phyloP scores from a whole-genome alignment of 2,113 vertebrate species.

The zebrafish (Danio rerio) region DNA sequence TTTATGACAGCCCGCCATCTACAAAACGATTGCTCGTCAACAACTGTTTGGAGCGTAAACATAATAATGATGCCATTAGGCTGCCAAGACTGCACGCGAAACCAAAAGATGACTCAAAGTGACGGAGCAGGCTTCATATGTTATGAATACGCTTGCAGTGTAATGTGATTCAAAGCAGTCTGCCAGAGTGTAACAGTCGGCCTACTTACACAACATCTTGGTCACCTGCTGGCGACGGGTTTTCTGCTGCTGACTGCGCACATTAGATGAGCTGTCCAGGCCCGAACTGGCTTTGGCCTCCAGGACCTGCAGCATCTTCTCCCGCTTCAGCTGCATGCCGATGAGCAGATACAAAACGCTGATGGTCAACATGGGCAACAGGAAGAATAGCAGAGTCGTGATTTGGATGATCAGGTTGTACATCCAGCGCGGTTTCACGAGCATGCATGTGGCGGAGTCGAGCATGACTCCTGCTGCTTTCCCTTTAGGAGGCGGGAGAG shows the following conservation, averaged over 20 bases:
- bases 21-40: no score
- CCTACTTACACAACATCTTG: slow-evolving; percentile 94
- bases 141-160: neutral
- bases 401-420: slow-evolving; percentile 90
- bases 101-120: neutral
- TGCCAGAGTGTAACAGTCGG: neutral
- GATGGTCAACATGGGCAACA: slow-evolving; percentile 90
- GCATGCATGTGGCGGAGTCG: slow-evolving; percentile 77
- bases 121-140: neutral
- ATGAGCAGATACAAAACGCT: slow-evolving; percentile 90
- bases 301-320: slow-evolving; percentile 78
- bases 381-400: slow-evolving; percentile 89
- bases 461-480: slow-evolving; percentile 65
- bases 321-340: slow-evolving; percentile 82
- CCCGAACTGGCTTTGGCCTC: slow-evolving; percentile 66
- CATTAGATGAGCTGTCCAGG: slow-evolving; percentile 62
- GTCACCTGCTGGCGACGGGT: slow-evolving; percentile 85
- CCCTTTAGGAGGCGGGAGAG: slow-evolving; percentile 74
- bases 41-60: neutral
- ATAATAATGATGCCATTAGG: neutral
- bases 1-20: no score
- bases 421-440: slow-evolving; percentile 80
- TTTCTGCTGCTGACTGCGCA: slow-evolving; percentile 73
- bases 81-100: neutral
- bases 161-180: neutral